phyloP scores from a whole-genome alignment of 2,888 invertebrate species.

The Junonia oenone region DNA sequence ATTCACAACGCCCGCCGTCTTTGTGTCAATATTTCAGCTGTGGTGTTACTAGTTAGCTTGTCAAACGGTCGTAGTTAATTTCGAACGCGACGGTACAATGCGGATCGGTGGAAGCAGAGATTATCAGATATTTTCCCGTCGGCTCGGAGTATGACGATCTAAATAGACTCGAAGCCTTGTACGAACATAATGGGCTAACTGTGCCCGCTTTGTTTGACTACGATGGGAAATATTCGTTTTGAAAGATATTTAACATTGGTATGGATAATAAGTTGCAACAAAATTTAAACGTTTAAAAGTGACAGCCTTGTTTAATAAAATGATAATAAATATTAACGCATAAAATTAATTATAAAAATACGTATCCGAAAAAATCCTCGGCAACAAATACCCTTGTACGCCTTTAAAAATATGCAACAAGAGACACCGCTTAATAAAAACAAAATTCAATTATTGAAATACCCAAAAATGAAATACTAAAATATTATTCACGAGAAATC shows the following conservation, averaged over 20 bases:
- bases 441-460: constrained; percentile 20
- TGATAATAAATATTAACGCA: neutral
- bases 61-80: constrained; percentile 40
- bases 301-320: neutral
- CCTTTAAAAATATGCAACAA: constrained; percentile 8
- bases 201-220: constrained; percentile 32
- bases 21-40: constrained; percentile 49
- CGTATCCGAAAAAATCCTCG: neutral
- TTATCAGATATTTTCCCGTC: constrained; percentile 40
- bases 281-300: neutral
- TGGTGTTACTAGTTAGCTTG: constrained; percentile 38
- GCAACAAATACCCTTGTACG: neutral
- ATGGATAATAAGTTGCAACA: constrained; percentile 3
- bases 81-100: constrained; percentile 43
- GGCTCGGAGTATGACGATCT: constrained; percentile 40
- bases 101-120: constrained; percentile 40
- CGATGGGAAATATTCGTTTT: constrained; percentile 12
- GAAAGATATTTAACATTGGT: neutral
- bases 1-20: constrained; percentile 49
- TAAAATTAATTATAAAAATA: constrained; percentile 6
- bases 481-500: constrained; percentile 48
- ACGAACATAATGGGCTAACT: constrained; percentile 41
- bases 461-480: constrained; percentile 23
- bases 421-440: constrained; percentile 21
- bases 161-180: constrained; percentile 42